Conservation (phyloP, 2,888 invertebrate species). For the Andrena flavipes region DNA sequence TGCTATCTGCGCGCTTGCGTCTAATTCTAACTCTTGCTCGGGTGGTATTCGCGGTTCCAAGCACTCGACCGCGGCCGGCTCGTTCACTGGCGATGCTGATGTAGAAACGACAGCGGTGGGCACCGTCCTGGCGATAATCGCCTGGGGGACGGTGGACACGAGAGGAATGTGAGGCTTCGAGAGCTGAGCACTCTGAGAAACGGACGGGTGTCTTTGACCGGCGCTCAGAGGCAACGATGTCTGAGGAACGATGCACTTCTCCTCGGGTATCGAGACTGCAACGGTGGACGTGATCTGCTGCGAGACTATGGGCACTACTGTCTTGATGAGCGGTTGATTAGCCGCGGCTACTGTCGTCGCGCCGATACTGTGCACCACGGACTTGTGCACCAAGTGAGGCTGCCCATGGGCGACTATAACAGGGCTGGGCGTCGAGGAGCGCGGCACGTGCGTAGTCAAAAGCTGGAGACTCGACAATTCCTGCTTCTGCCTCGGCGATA, state of each 20-base stretch:
- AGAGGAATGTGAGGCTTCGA: constrained; percentile 75
- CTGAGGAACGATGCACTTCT: constrained; percentile 68
- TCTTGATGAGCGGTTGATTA: constrained; percentile 79
- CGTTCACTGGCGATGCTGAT: constrained; percentile 42
- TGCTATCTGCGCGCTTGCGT: constrained; percentile 51
- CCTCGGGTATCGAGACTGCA: constrained; percentile 60
- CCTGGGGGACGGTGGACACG: constrained; percentile 75
- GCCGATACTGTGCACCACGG: constrained; percentile 73
- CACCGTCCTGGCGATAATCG: constrained; percentile 72
- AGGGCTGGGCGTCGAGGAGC: constrained; percentile 85
- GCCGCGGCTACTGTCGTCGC: constrained; percentile 68
- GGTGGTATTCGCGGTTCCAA: constrained; percentile 48
- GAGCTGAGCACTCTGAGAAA: constrained; percentile 70
- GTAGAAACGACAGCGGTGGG: constrained; percentile 68
- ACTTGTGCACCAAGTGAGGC: constrained; percentile 76
- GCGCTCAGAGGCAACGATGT: constrained; percentile 45
- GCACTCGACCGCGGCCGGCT: constrained; percentile 35
- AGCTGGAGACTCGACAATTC: constrained; percentile 87
- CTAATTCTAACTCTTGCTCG: constrained; percentile 62
- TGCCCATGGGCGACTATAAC: constrained; percentile 84
- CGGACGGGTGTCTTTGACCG: constrained; percentile 64
- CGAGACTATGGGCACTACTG: constrained; percentile 76
- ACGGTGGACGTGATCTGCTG: constrained; percentile 68
- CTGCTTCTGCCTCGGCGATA: constrained; percentile 78
- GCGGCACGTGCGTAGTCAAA: constrained; percentile 89